phyloP scores from a whole-genome alignment of 1,140 invertebrate genomes.

The Pachypsylla venusta region DNA sequence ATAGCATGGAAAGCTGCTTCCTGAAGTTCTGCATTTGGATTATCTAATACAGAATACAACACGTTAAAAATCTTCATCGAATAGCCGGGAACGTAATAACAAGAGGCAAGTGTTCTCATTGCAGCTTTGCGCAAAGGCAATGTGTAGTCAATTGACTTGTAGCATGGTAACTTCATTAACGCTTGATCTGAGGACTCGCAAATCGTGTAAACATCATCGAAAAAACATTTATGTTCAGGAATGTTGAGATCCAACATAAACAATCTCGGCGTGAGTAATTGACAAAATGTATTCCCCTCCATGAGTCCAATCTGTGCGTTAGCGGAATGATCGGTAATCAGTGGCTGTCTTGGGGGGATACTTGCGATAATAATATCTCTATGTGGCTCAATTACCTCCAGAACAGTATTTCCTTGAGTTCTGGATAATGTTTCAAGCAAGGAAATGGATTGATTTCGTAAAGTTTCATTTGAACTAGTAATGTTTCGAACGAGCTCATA shows the following conservation, averaged over 20 bases:
- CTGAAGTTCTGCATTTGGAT: constrained; percentile 73
- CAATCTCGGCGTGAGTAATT: constrained; percentile 71
- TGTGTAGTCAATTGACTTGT: constrained; percentile 76
- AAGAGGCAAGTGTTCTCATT: constrained; percentile 67
- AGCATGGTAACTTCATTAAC: constrained; percentile 79
- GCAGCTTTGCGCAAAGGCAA: constrained; percentile 79
- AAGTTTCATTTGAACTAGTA: constrained; percentile 80
- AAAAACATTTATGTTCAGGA: constrained; percentile 82
- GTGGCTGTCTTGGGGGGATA: constrained; percentile 88
- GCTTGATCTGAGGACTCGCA: constrained; percentile 77
- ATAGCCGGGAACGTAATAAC: constrained; percentile 67
- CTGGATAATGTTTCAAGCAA: constrained; percentile 71
- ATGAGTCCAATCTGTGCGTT: constrained; percentile 93
- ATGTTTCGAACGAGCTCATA: constrained; percentile 85
- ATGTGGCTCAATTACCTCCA: constrained; percentile 89
- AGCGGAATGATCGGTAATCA: constrained; percentile 81
- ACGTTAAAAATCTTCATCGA: constrained; percentile 80
- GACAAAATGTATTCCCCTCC: constrained; percentile 95
- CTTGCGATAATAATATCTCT: constrained; percentile 85
- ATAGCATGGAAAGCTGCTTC: constrained; percentile 87
- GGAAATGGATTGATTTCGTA: constrained; percentile 78
- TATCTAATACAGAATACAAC: constrained; percentile 77
- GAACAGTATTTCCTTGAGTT: constrained; percentile 68
- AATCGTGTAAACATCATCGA: constrained; percentile 67
- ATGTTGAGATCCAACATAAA: constrained; percentile 81